Evolutionary conservation across 2,797 vertebrate genomes (phyloP).

Genomic region (Bradypodion ventrale): DNA sequence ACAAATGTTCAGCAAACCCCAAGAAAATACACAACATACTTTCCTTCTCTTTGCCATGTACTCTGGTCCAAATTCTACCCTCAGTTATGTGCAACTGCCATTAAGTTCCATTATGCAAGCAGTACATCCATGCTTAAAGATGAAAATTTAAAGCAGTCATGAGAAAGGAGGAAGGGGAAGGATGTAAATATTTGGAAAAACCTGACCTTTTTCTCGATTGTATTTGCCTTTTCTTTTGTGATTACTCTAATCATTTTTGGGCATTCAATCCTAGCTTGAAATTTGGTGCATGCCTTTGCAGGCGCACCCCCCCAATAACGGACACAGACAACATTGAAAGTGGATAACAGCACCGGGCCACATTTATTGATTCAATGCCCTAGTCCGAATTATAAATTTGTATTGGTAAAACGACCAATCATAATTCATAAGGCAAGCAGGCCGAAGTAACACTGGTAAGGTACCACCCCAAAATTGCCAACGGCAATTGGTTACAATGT

Average conservation of each 20-base stretch:
- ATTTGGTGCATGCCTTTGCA: too few species aligned
- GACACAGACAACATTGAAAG: too few species aligned
- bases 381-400: too few species aligned
- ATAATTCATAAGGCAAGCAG: too few species aligned
- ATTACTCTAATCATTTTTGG: too few species aligned
- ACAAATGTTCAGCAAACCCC: constrained; percentile 19
- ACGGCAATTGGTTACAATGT: too few species aligned
- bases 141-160: constrained; percentile 28
- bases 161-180: constrained; percentile 53
- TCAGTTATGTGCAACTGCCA: background rate
- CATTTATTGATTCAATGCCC: too few species aligned
- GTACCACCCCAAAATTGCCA: too few species aligned
- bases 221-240: background rate
- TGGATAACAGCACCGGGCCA: too few species aligned
- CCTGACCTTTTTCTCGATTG: background rate
- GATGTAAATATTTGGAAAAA: constrained; percentile 32
- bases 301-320: too few species aligned
- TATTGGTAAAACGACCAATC: too few species aligned
- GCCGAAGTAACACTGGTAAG: too few species aligned
- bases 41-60: constrained; percentile 16
- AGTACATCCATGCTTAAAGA: background rate
- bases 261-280: background rate
- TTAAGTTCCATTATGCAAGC: constrained; percentile 8
- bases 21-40: constrained; percentile 23
- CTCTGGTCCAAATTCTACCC: constrained; percentile 15